Evolutionary conservation across 2,797 vertebrate genomes (phyloP), one percentile per base, ranked within the genome.

Genomic region (Staurois parvus): DNA sequence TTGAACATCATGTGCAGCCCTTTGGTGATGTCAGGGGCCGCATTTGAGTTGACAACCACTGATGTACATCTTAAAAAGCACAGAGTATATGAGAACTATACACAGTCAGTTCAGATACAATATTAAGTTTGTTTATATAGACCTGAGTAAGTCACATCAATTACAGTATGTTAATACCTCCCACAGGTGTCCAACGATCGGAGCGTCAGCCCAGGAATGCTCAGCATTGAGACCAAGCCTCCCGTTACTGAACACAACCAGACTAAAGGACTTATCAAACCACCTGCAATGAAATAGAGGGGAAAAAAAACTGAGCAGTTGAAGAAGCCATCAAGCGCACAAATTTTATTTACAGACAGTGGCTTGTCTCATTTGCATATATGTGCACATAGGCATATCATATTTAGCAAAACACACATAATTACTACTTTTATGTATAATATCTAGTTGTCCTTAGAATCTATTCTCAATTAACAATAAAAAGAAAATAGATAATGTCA

Each of bases 261-360:
- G 89, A 4, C 90, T 97, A 92, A 99, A 97, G 64, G 98, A 99
- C 85, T 99, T 99, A 93, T 99, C 98, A 42, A 99, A 99, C 98
- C 98, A 99, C 91, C 97, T 98, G 76, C 45, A 75, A 77, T 48
- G 84, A 48, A 42, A 29, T 1, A 48, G 12, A 45, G n/a, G 62
- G 12, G 13, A 24, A 62, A 26, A n/a, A n/a, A 2, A 66, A 75
- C 12, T 59, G 7, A 75, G 26, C 5, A 13, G n/a, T 11, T 40
- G 10, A 13, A 3, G 0, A 42, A 24, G 8, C 0, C 21, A 45
- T 45, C 12, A 52, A 52, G 6, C 21, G n/a, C 52, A 56, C 15
- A 48, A 3, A 15, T 48, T 15, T 48, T 5, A 24, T 24, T 21
- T 24, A 59, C 6, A 24, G 8, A 7, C 21, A 59, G 6, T 24